Evolutionary conservation across 2,797 vertebrate species (phyloP).

Genomic region (Tapirus indicus): DNA sequence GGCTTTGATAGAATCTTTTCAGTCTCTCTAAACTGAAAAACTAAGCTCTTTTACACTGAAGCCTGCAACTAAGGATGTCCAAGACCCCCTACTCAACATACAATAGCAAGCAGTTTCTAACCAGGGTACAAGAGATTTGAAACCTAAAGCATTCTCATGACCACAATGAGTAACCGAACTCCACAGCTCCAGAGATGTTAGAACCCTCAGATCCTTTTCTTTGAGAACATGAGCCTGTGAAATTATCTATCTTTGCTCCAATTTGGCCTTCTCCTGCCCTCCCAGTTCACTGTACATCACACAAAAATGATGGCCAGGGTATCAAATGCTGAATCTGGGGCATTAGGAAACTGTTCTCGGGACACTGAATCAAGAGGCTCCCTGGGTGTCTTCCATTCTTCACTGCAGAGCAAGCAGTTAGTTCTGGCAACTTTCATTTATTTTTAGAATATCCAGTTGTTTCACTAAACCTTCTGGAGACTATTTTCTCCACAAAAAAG

Average conservation of each 20-base stretch:
- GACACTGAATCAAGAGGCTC: background rate
- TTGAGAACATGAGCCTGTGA: slow-evolving; percentile 54
- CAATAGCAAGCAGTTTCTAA: background rate
- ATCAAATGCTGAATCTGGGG: background rate
- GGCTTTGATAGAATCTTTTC: slow-evolving; percentile 8
- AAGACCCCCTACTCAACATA: background rate
- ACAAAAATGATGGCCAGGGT: background rate
- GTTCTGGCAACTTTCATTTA: background rate
- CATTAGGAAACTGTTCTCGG: background rate
- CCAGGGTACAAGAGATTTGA: background rate
- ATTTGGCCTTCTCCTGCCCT: slow-evolving; percentile 31
- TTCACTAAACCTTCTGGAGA: background rate
- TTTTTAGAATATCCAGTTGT: background rate
- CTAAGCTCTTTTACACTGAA: background rate
- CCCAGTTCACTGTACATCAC: slow-evolving; percentile 61
- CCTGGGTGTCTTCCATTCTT: background rate
- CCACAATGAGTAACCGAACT: slow-evolving; percentile 65
- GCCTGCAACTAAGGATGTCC: background rate
- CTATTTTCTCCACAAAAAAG: background rate
- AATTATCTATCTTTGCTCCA: slow-evolving; percentile 61
- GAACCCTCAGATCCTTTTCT: slow-evolving; percentile 44
- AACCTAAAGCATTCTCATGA: background rate
- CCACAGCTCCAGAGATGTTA: slow-evolving; percentile 38
- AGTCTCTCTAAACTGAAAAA: background rate
- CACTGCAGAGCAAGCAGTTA: background rate